Conservation (phyloP, 1,140 invertebrate genomes). For the Gonioctena quinquepunctata region DNA sequence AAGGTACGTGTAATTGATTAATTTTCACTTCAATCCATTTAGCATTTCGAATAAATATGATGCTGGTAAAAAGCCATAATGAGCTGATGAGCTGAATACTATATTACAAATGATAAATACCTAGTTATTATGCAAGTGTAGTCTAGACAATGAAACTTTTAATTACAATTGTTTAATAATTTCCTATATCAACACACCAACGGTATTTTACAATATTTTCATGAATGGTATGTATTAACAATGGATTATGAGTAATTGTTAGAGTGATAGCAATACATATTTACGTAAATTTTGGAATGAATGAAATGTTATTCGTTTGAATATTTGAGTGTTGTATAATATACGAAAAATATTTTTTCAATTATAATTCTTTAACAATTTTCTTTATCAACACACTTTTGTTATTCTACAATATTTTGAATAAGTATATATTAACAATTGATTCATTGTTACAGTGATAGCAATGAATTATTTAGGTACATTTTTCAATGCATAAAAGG, state of each 20-base stretch:
- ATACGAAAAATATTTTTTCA: too few relatives aligned
- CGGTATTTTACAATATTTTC: not conserved
- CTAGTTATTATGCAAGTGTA: not conserved
- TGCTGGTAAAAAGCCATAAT: not conserved
- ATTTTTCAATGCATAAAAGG: too few relatives aligned
- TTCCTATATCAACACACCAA: not conserved
- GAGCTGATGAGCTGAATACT: not conserved
- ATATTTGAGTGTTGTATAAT: too few relatives aligned
- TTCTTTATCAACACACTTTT: not conserved
- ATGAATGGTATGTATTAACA: not conserved
- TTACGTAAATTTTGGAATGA: too few relatives aligned
- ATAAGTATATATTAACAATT: not conserved
- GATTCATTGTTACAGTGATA: too few relatives aligned
- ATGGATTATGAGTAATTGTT: too few relatives aligned
- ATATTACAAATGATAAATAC: not conserved
- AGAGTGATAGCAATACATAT: not conserved
- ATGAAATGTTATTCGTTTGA: too few relatives aligned
- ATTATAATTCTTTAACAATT: not conserved
- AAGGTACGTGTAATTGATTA: too few relatives aligned
- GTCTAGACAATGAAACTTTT: not conserved
- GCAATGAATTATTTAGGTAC: too few relatives aligned
- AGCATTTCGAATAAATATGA: not conserved
- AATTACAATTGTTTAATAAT: not conserved
- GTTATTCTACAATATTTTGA: not conserved
- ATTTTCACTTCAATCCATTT: too few relatives aligned